Evolutionary conservation across 2,113 vertebrate genomes (phyloP).

Genomic region (Pelusios castaneus): DNA sequence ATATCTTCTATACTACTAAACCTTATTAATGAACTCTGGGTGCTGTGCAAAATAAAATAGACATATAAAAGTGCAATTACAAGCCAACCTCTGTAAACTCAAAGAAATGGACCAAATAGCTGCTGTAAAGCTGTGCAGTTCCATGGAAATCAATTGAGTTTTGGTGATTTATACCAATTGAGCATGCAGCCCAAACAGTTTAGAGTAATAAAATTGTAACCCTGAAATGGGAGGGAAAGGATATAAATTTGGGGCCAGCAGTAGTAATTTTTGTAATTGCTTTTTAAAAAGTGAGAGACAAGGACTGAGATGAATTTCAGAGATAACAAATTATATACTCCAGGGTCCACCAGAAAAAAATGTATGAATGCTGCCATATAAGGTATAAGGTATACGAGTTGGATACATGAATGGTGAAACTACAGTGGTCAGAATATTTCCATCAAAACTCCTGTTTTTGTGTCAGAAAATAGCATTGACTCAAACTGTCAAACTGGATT

Average conservation of each 20-base stretch:
- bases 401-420: not conserved
- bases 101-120: not conserved
- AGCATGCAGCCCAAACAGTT: not conserved
- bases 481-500: not conserved
- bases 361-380: not conserved
- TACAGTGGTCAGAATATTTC: not conserved
- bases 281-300: not conserved
- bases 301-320: not conserved
- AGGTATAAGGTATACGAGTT: not conserved
- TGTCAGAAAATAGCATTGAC: not conserved
- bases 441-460: not conserved
- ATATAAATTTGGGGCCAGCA: not conserved
- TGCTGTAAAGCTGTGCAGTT: not conserved
- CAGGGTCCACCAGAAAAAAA: not conserved
- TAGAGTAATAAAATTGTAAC: not conserved
- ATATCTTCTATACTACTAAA: not conserved
- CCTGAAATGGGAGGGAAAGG: not conserved
- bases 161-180: not conserved
- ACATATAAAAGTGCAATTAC: not conserved
- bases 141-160: not conserved
- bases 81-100: not conserved
- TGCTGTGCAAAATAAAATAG: not conserved
- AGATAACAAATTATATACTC: not conserved
- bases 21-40: not conserved
- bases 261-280: not conserved